Evolutionary conservation across 2,113 vertebrate genomes (phyloP).

Genomic region (Tupaia tana): DNA sequence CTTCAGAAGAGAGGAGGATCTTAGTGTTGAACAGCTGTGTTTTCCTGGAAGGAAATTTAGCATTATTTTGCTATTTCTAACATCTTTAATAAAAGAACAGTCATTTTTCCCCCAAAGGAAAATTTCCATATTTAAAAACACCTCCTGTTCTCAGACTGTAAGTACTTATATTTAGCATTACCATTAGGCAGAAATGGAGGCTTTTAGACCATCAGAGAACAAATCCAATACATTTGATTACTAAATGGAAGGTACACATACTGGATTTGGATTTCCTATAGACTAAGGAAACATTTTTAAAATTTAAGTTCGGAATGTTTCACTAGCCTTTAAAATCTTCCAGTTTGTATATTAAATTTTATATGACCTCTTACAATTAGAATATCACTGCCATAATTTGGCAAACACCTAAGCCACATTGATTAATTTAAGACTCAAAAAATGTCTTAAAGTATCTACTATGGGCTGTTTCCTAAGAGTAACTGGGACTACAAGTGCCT

Average conservation of each 20-base stretch:
- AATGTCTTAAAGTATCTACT: not conserved
- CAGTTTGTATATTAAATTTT: not conserved
- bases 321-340: not conserved
- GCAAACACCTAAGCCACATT: not conserved
- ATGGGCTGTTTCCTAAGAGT: too few species aligned
- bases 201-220: not conserved
- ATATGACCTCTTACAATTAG: not conserved
- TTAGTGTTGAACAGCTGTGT: not conserved
- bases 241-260: not conserved
- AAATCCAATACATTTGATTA: not conserved
- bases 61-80: not conserved
- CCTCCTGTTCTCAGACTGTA: not conserved
- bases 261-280: not conserved
- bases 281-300: not conserved
- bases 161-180: not conserved
- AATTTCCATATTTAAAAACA: not conserved
- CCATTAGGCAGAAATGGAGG: not conserved
- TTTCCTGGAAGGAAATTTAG: not conserved
- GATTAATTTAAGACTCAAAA: not conserved
- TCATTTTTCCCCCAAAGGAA: not conserved
- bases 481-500: too few species aligned
- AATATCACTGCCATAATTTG: not conserved
- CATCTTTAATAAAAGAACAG: not conserved
- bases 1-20: not conserved
- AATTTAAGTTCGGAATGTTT: not conserved